Percentiles rank a stretch among this genome's conserved stretches.
phyloP scores from a whole-genome alignment of 2,113 vertebrate genomes.

The Mellivora capensis region DNA sequence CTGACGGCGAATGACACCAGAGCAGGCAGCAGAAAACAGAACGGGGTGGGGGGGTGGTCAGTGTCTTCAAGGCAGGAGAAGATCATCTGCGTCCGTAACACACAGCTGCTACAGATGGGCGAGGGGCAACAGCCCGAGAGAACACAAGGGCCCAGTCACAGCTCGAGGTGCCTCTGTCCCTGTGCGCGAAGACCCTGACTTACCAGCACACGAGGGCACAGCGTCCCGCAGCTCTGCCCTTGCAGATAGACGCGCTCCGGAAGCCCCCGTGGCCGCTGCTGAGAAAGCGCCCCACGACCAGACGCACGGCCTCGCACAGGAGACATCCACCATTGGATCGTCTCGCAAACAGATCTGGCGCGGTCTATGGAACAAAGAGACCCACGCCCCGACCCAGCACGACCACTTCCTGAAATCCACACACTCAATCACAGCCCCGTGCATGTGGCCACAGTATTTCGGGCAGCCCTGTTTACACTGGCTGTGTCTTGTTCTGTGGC shows the following conservation, averaged over 20 bases:
- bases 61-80: not conserved
- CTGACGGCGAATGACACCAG: not conserved
- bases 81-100: too few species aligned
- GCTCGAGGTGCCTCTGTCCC: rapidly evolving
- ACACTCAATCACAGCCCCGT: not conserved
- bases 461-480: not conserved
- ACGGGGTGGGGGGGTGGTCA: too few species aligned
- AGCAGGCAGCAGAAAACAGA: not conserved
- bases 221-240: rapidly evolving
- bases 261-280: rapidly evolving
- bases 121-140: not conserved
- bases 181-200: not conserved
- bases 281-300: not conserved
- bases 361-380: not conserved
- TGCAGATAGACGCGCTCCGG: rapidly evolving
- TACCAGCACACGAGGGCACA: not conserved
- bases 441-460: not conserved
- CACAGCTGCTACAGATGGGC: not conserved
- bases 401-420: not conserved
- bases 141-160: not conserved
- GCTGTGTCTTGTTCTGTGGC: not conserved
- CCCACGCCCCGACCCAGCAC: not conserved
- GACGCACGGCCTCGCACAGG: rapidly evolving
- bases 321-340: too few species aligned
- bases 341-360: not conserved